Evolutionary conservation across 1,140 invertebrate genomes (phyloP).

Genomic region (Lethrus apterus): DNA sequence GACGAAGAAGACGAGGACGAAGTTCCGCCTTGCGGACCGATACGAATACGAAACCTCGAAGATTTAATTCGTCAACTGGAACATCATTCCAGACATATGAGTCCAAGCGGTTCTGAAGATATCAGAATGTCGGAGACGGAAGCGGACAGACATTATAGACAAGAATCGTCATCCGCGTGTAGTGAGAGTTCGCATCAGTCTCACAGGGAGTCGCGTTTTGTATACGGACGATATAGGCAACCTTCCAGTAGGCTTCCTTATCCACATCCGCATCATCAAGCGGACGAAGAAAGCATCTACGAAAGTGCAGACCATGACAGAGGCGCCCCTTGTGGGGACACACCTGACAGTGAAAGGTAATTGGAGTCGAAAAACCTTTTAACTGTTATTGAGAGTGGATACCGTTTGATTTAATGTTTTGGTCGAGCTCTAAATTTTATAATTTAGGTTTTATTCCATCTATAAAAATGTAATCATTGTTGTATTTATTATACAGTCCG

Average conservation of each 20-base stretch:
- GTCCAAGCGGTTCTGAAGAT: conserved; percentile 83
- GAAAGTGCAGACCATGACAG: conserved; percentile 73
- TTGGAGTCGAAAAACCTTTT: neutral
- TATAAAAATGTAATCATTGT: no score
- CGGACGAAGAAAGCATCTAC: conserved; percentile 78
- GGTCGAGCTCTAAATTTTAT: no score
- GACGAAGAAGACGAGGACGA: conserved; percentile 64
- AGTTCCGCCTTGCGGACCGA: conserved; percentile 61
- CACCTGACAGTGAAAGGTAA: conserved; percentile 80
- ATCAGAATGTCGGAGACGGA: conserved; percentile 88
- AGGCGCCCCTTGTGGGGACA: conserved; percentile 56
- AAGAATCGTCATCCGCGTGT: conserved; percentile 70
- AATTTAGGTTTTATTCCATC: conserved; percentile 20
- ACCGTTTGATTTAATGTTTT: no score
- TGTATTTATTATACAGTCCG: no score
- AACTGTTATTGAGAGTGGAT: no score
- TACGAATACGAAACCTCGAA: conserved; percentile 82
- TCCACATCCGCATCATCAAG: conserved; percentile 46
- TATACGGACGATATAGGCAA: conserved; percentile 73
- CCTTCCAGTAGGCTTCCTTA: conserved; percentile 55
- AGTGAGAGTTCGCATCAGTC: conserved; percentile 56
- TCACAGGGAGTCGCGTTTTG: conserved; percentile 61
- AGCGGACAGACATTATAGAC: conserved; percentile 61
- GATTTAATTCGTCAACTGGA: conserved; percentile 86
- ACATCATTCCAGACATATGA: conserved; percentile 81